Evolutionary conservation across 2,888 invertebrate genomes (phyloP).

Genomic region (Baronia brevicornis): DNA sequence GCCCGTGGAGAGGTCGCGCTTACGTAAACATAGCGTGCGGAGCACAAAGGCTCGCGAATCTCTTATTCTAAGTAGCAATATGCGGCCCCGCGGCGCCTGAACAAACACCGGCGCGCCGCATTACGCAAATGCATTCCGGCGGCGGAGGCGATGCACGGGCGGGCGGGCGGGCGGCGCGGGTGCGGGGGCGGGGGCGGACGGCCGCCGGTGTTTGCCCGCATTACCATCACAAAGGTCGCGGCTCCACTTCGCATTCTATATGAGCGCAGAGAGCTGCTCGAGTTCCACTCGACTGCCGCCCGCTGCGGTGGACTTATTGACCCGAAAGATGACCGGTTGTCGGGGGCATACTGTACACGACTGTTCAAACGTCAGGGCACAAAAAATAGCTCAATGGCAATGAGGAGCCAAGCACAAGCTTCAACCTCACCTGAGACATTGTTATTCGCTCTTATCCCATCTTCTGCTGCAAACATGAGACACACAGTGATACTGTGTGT

Average conservation of each 20-base stretch:
- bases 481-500: no score
- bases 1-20: constrained; percentile 7
- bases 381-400: no score
- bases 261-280: no score
- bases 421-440: no score
- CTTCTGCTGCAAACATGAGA: no score
- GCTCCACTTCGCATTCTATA: constrained; percentile 11
- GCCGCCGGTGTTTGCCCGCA: constrained; percentile 37
- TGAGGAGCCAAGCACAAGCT: no score
- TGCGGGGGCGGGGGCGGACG: constrained; percentile 15
- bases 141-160: constrained; percentile 35
- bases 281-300: no score
- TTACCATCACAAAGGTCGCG: constrained; percentile 52
- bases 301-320: no score
- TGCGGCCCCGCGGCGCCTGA: constrained; percentile 56
- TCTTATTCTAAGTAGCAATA: constrained; percentile 68
- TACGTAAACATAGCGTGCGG: constrained; percentile 27
- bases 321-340: no score
- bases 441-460: no score
- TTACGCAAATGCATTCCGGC: constrained; percentile 45
- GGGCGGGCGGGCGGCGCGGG: constrained; percentile 18
- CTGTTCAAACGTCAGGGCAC: no score
- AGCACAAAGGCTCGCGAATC: constrained; percentile 41
- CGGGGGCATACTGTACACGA: no score
- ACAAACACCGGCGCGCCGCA: constrained; percentile 48